Percentiles rank a stretch among this genome's conserved stretches.
Conservation (phyloP, 2,113 vertebrate species). For the Phainopepla nitens region DNA sequence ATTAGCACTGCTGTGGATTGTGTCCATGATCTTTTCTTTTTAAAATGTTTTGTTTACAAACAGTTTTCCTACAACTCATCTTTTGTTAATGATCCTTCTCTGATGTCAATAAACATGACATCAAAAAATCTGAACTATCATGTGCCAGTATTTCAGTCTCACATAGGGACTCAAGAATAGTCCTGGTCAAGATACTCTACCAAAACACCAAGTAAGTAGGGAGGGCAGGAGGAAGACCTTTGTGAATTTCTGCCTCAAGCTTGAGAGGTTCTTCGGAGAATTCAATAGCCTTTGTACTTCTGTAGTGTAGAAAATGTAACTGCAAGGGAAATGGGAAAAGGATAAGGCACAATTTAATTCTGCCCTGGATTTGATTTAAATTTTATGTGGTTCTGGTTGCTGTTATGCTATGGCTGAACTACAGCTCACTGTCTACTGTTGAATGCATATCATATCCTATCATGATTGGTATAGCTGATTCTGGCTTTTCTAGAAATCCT, state of each 20-base stretch:
- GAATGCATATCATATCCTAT: not conserved
- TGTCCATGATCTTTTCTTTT: not conserved
- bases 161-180: not conserved
- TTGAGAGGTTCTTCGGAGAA: not conserved
- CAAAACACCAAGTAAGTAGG: not conserved
- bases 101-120: not conserved
- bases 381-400: not conserved
- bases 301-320: not conserved
- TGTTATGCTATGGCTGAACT: not conserved
- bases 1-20: not conserved
- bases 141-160: not conserved
- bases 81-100: not conserved
- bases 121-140: not conserved
- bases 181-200: not conserved
- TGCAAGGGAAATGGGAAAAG: not conserved
- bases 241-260: not conserved
- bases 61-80: not conserved
- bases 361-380: not conserved
- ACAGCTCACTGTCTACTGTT: not conserved
- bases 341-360: not conserved
- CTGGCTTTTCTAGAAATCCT: slow-evolving; percentile 6
- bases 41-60: not conserved
- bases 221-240: not conserved
- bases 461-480: not conserved
- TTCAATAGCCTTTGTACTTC: not conserved